Evolutionary conservation across 2,113 vertebrate genomes (phyloP).

Genomic region (Paramisgurnus dabryanus): DNA sequence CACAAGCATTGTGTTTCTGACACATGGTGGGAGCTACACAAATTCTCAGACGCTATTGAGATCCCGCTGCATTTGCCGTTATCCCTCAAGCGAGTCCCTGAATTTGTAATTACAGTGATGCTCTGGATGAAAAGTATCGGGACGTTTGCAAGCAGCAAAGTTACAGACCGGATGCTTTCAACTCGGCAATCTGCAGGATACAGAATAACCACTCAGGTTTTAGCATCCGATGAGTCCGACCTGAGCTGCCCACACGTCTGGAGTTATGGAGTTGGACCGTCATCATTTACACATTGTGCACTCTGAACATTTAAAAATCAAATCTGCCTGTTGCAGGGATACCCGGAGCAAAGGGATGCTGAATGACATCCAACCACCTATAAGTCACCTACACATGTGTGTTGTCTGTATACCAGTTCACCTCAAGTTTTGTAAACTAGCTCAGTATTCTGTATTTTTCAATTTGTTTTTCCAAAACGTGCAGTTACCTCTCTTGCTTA

Average conservation of each 20-base stretch:
- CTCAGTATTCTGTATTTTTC: slow-evolving; percentile 50
- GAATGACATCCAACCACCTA: background rate
- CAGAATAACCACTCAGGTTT: background rate
- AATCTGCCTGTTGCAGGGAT: slow-evolving; percentile 14
- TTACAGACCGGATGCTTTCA: background rate
- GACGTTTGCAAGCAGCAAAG: background rate
- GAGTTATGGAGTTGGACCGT: background rate
- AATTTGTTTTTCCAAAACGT: slow-evolving; percentile 55
- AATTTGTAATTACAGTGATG: slow-evolving; percentile 6
- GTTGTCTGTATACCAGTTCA: slow-evolving; percentile 62
- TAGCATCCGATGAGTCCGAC: background rate
- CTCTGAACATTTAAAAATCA: background rate
- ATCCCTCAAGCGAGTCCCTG: background rate
- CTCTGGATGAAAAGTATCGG: background rate
- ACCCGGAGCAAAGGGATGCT: too few species aligned
- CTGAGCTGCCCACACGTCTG: background rate
- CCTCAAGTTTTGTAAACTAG: slow-evolving; percentile 59
- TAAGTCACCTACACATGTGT: background rate
- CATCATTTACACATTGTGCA: background rate
- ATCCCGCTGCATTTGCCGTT: slow-evolving; percentile 1
- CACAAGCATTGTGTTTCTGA: slow-evolving; percentile 17
- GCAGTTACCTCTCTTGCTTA: slow-evolving; percentile 65
- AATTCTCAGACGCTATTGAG: background rate
- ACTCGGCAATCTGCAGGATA: background rate
- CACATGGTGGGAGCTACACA: background rate